Evolutionary conservation across 2,113 vertebrate genomes (phyloP).

Genomic region (Andinoacara biseriatus): DNA sequence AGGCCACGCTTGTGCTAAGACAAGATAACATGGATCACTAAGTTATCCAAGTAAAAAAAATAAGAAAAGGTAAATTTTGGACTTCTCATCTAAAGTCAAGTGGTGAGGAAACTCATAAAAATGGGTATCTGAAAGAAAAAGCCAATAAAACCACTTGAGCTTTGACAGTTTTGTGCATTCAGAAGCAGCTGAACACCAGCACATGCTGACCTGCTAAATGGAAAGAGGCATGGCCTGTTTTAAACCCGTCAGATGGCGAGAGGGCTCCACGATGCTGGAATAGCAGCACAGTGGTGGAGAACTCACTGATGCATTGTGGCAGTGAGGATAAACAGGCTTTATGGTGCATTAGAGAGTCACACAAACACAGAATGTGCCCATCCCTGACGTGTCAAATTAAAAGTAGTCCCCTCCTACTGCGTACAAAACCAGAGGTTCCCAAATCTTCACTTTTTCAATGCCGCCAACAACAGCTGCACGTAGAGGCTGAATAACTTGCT

Average conservation of each 20-base stretch:
- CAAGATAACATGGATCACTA: slow-evolving; percentile 23
- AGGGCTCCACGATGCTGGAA: slow-evolving; percentile 47
- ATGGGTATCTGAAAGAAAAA: slow-evolving; percentile 56
- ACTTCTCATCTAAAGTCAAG: slow-evolving; percentile 58
- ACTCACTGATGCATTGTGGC: slow-evolving; percentile 60
- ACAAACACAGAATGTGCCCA: slow-evolving; percentile 47
- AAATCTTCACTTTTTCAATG: slow-evolving; percentile 40
- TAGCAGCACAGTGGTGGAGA: slow-evolving; percentile 47
- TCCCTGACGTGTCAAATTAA: slow-evolving; percentile 66
- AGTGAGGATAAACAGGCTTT: slow-evolving; percentile 74
- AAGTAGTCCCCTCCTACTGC: slow-evolving; percentile 54
- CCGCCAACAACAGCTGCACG: slow-evolving; percentile 25
- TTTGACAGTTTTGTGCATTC: slow-evolving; percentile 65
- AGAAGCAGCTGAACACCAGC: slow-evolving; percentile 36
- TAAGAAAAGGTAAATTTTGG: not conserved
- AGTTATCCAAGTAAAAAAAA: slow-evolving; percentile 8
- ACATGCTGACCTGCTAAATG: slow-evolving; percentile 57
- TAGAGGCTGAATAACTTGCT: slow-evolving; percentile 15
- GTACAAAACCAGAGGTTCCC: slow-evolving; percentile 47
- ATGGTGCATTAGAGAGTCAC: slow-evolving; percentile 72
- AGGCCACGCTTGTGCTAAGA: slow-evolving; percentile 11
- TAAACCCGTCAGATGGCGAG: slow-evolving; percentile 38
- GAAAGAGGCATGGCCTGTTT: slow-evolving; percentile 40
- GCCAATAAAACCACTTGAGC: slow-evolving; percentile 73
- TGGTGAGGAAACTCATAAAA: slow-evolving; percentile 56